A percentile compares a stretch with the other conserved stretches of the same genome.
phyloP scores from a whole-genome alignment of 2,797 vertebrate genomes.

The Lagodon rhomboides region DNA sequence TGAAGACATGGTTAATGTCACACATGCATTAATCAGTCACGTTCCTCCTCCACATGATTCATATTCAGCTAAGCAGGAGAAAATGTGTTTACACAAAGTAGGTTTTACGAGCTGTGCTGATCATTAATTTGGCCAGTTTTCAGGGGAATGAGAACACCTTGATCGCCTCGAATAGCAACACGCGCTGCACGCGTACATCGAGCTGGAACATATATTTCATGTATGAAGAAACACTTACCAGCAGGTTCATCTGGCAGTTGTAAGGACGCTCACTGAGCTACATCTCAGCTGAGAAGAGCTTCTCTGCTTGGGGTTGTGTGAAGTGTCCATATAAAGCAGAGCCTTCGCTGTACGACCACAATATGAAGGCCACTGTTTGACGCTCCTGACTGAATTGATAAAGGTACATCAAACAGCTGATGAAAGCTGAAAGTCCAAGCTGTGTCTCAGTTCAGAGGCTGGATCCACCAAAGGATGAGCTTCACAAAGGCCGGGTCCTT shows the following conservation, averaged over 20 bases:
- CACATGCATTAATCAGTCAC: background rate
- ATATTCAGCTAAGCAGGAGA: background rate
- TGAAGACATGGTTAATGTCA: background rate
- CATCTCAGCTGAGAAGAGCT: background rate
- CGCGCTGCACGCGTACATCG: background rate
- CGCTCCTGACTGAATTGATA: slow-evolving; percentile 11
- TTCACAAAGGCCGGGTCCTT: slow-evolving; percentile 11
- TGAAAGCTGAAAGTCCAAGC: slow-evolving; percentile 21
- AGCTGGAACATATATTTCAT: background rate
- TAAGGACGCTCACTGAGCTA: background rate
- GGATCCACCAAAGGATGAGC: slow-evolving; percentile 4
- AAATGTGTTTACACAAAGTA: background rate
- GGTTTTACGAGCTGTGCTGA: background rate
- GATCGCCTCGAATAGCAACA: background rate
- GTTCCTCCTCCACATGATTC: background rate
- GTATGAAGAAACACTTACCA: background rate
- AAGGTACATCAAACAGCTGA: slow-evolving; percentile 17
- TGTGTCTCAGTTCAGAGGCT: slow-evolving; percentile 16
- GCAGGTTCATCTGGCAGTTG: background rate
- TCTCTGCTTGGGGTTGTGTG: slow-evolving; percentile 17
- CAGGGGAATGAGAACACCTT: background rate
- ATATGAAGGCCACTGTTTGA: slow-evolving; percentile 4
- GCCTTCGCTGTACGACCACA: background rate
- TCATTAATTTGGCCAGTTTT: background rate
- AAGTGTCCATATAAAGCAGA: slow-evolving; percentile 3